Base-by-base conservation (phyloP, 2,888 invertebrate species). In the Tribolium freemani region DNA sequence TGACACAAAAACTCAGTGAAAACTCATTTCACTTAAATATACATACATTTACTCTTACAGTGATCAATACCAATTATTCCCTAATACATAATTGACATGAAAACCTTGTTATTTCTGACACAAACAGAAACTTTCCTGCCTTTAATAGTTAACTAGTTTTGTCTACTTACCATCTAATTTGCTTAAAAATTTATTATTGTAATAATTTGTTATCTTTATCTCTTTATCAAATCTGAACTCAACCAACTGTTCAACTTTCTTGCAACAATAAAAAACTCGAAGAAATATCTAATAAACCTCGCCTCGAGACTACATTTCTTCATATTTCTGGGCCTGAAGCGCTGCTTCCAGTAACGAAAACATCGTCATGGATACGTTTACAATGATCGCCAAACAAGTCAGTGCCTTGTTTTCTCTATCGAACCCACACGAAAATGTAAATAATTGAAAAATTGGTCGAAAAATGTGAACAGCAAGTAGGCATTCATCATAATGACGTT, bases 311-410 rank as follows among this genome's bases (percentile, higher is more conserved):
- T 38, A 38, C 5, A 0, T n/a, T 38, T n/a, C 38, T 3, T 8
- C n/a, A 38, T 8, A 3, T 38, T 38, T n/a, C 3, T 6, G 38
- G 8, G 8, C 38, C 8, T 38, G 38, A 38, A 38, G 2, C 38
- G 13, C 57, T 26, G 11, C 56, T 11, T 48, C 21, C 50, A 61
- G 50, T 61, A 13, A 61, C 50, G 30, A 60, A 21, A 30, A 48
- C 30, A 64, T 64, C 54, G 64, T 44, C 67, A 67, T 67, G 67
- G 67, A 67, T 46, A 67, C 67, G 67, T 67, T 67, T 67, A 57
- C 67, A 57, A 56, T 45, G 51, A 48, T 6, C 10, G 31, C 56
- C 48, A 26, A 48, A 48, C 67, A 48, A 30, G 10, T 21, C 48
- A 54, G n/a, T 30, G 66, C 44, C 10, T 67, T 46, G 56, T 48